A percentile compares a stretch with the other conserved stretches of the same genome.
Evolutionary conservation across 2,888 invertebrate genomes (phyloP).

Genomic region (Eledona agricola): DNA sequence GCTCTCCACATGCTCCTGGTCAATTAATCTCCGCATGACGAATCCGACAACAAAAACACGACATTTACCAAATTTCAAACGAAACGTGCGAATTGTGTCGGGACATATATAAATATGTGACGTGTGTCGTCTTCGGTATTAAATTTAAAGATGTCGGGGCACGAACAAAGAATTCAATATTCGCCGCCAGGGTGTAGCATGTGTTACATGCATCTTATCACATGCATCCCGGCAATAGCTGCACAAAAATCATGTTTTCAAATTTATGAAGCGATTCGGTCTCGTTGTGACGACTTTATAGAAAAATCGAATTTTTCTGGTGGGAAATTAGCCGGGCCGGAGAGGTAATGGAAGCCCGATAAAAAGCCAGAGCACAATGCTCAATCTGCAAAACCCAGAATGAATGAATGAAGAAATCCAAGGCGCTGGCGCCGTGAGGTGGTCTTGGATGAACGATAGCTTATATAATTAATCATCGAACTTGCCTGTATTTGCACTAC

Average conservation of each 20-base stretch:
- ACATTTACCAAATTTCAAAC: too few relatives aligned
- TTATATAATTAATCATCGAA: slow-evolving; percentile 62
- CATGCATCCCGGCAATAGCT: slow-evolving; percentile 35
- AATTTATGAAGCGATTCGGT: slow-evolving; percentile 32
- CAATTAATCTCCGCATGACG: slow-evolving; percentile 30
- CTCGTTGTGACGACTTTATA: too few relatives aligned
- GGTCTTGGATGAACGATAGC: slow-evolving; percentile 51
- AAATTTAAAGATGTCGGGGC: slow-evolving; percentile 10
- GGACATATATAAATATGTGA: too few relatives aligned
- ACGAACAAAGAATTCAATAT: slow-evolving; percentile 35
- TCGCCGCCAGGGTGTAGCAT: slow-evolving; percentile 19
- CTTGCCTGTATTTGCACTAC: slow-evolving; percentile 60
- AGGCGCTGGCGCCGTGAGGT: slow-evolving; percentile 16
- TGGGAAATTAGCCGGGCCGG: slow-evolving; percentile 21
- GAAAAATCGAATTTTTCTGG: slow-evolving; percentile 15
- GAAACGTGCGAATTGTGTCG: too few relatives aligned
- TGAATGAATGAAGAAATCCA: slow-evolving; percentile 21
- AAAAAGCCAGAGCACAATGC: slow-evolving; percentile 30
- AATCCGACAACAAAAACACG: slow-evolving; percentile 12
- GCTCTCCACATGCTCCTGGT: slow-evolving; percentile 24
- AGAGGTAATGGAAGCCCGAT: slow-evolving; percentile 30
- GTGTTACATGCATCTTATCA: slow-evolving; percentile 34
- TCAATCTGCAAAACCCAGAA: slow-evolving; percentile 27
- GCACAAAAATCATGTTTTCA: slow-evolving; percentile 33
- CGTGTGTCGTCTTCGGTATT: too few relatives aligned